Evolutionary conservation across 2,888 invertebrate species (phyloP), one percentile per base, ranked within the genome.

Genomic region (Syrphus vitripennis): DNA sequence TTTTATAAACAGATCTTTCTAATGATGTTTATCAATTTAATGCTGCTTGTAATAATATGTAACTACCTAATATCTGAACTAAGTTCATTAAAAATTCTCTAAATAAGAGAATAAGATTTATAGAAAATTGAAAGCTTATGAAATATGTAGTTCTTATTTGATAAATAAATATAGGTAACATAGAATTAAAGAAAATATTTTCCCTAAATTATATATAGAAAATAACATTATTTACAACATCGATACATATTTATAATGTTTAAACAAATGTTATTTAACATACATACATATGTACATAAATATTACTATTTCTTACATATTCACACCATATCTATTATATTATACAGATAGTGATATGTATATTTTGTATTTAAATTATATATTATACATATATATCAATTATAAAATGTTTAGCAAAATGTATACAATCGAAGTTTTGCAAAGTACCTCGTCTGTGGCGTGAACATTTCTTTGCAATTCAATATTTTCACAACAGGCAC

Each of bases 391-490:
- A 75, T 50, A 70, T 42, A 75, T 50, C 61, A 40, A 21, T 21
- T 69, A 50, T 40, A 75, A 24, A 59, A 42, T 26, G 10, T 3
- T n/a, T 63, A 59, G 61, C 48, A 80, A 72, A 69, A 82, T 55
- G 12, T 63, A 84, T 67, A 76, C 69, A 88, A 84, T 70, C 89
- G 89, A 89, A 90, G 89, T 91, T 90, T 90, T 91, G 91, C 92
- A 92, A 92, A 92, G 92, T 93, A 93, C 93, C 93, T 93, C 93
- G 92, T 93, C 92, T 92, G 93, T 93, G 91, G 92, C 92, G 92
- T 93, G 92, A 92, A 92, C 91, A 92, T 92, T 92, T 92, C 92
- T 92, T 88, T 88, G 88, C 91, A 92, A 92, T 91, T 92, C 93
- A 91, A 91, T 92, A 91, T 89, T 92, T 90, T 92, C 92, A 92